phyloP scores from a whole-genome alignment of 2,113 vertebrate genomes.

The Brachypteracias leptosomus region DNA sequence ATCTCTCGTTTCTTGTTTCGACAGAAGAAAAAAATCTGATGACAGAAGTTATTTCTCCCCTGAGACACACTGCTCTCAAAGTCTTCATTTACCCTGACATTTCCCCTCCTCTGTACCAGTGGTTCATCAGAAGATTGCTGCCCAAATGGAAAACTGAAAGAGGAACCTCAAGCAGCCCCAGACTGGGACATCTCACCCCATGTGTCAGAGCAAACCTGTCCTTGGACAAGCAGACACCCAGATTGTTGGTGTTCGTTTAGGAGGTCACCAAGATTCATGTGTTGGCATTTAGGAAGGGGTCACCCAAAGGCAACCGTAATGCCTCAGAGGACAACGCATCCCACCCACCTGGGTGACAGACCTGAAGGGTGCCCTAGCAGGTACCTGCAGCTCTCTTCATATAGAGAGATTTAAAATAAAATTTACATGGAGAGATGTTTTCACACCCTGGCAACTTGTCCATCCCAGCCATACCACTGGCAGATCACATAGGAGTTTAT shows the following conservation, averaged over 20 bases:
- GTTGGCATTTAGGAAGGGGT: fast-evolving
- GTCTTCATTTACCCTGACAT: background rate
- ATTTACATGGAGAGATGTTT: background rate
- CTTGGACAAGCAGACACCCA: background rate
- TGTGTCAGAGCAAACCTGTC: fast-evolving
- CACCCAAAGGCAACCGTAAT: fast-evolving
- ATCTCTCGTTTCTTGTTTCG: background rate
- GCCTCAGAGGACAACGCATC: too few relatives aligned
- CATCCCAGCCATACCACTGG: background rate
- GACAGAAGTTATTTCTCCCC: background rate
- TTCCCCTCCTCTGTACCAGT: background rate
- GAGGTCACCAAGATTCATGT: background rate
- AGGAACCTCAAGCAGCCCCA: background rate
- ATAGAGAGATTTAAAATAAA: background rate
- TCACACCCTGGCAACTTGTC: background rate
- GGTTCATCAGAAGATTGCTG: background rate
- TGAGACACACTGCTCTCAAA: background rate
- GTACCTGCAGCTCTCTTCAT: background rate
- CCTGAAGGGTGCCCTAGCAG: background rate
- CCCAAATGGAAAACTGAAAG: background rate
- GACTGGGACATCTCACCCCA: background rate
- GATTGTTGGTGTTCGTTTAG: background rate
- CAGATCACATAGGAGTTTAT: background rate
- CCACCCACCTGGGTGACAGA: fast-evolving
- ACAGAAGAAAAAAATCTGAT: background rate